Percentiles rank a stretch among this genome's conserved stretches.
These are phyloP conservation scores for Nesidiocoris tenuis DNA, from an alignment of 2,888 invertebrate species.

Conservation along the genomic window DNA sequence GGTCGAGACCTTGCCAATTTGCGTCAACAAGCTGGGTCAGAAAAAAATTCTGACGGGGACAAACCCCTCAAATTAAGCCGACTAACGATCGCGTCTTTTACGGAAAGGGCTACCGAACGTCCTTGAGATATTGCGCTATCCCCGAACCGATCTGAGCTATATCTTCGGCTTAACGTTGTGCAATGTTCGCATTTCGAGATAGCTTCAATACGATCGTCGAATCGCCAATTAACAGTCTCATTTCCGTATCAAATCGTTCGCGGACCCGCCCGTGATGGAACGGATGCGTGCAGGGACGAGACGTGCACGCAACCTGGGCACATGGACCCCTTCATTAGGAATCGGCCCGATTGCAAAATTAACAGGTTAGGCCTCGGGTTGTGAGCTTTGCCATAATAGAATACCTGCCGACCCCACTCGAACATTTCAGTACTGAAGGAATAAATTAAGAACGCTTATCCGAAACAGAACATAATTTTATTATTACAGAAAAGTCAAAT, in stretches of 20 bases:
- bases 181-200: neutral
- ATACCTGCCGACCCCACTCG: too few relatives aligned
- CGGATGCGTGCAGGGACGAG: neutral
- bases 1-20: neutral
- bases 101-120: neutral
- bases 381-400: too few relatives aligned
- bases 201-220: neutral
- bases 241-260: neutral
- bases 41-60: neutral
- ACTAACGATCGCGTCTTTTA: neutral
- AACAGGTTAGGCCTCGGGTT: too few relatives aligned
- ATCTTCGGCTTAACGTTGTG: neutral
- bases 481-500: too few relatives aligned
- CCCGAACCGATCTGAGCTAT: neutral
- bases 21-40: neutral
- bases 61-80: neutral
- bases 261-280: neutral
- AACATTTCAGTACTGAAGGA: too few relatives aligned
- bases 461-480: too few relatives aligned
- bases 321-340: neutral
- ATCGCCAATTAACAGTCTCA: neutral
- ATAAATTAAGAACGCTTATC: too few relatives aligned
- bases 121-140: neutral
- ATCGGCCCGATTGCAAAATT: neutral
- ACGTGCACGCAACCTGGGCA: neutral